These are phyloP conservation scores for Ageneiosus marmoratus DNA, from an alignment of 2,113 vertebrate species.

Conservation along the genomic window DNA sequence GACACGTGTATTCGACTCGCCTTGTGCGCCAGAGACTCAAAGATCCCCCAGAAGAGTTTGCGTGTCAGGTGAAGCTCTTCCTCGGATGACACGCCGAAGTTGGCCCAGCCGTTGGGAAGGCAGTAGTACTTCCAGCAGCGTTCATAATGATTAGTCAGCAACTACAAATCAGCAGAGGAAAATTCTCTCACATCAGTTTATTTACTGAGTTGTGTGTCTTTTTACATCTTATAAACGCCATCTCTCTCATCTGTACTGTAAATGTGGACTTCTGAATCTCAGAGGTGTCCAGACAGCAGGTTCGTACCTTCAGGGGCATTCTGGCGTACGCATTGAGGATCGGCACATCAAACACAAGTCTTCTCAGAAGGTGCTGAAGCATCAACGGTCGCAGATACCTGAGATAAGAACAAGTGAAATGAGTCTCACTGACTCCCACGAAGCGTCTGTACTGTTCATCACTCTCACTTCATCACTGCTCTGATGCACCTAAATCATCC, in stretches of 20 bases:
- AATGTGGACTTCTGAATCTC: neutral
- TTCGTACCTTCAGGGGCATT: conserved; percentile 87
- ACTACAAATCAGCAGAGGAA: conserved; percentile 63
- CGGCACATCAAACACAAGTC: conserved; percentile 91
- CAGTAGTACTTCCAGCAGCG: conserved; percentile 97
- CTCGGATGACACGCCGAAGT: conserved; percentile 87
- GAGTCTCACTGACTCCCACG: too few species aligned
- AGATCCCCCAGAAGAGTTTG: conserved; percentile 96
- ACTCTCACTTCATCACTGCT: too few species aligned
- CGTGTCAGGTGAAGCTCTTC: conserved; percentile 91
- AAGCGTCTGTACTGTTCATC: too few species aligned
- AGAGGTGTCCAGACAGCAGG: neutral
- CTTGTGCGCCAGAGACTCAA: conserved; percentile 91
- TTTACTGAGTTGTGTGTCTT: too few species aligned
- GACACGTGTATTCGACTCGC: too few species aligned
- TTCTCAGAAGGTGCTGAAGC: conserved; percentile 88
- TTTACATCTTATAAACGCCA: too few species aligned
- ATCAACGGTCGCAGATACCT: conserved; percentile 89
- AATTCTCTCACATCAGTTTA: neutral
- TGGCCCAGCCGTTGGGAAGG: conserved; percentile 91
- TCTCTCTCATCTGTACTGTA: too few species aligned
- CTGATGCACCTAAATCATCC: neutral
- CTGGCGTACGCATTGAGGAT: conserved; percentile 93
- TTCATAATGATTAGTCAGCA: conserved; percentile 93
- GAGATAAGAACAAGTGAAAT: neutral